Conservation (phyloP, 92 coral and sea anemone genomes). For the Heteractis magnifica region DNA sequence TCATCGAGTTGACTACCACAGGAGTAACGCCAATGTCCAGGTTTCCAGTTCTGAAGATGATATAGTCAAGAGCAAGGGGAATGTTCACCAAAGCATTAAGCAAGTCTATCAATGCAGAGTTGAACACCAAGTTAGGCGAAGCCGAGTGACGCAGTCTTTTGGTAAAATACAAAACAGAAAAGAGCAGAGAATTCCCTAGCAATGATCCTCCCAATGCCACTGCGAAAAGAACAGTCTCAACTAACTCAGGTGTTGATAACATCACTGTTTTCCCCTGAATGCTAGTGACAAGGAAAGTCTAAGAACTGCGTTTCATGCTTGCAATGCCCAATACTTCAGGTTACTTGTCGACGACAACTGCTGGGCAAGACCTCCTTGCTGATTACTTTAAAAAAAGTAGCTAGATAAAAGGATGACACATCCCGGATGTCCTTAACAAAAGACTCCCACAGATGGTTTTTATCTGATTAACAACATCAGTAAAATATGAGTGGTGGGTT, state of each 20-base stretch:
- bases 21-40: neutral
- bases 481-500: no score
- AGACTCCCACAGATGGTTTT: no score
- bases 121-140: neutral
- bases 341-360: no score
- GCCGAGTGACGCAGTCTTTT: neutral
- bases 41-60: neutral
- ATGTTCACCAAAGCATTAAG: neutral
- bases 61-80: neutral
- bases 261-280: neutral
- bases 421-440: no score
- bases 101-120: neutral
- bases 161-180: neutral
- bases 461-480: no score
- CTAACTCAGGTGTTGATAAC: neutral
- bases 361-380: no score
- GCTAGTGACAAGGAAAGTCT: no score
- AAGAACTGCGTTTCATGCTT: no score
- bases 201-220: neutral
- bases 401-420: no score
- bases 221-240: neutral
- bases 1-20: neutral
- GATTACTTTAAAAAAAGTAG: no score
- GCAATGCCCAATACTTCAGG: no score
- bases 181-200: neutral